A percentile compares a stretch with the other conserved stretches of the same genome.
Evolutionary conservation across 1,140 invertebrate genomes (phyloP).

Genomic region (Drosophila erecta): DNA sequence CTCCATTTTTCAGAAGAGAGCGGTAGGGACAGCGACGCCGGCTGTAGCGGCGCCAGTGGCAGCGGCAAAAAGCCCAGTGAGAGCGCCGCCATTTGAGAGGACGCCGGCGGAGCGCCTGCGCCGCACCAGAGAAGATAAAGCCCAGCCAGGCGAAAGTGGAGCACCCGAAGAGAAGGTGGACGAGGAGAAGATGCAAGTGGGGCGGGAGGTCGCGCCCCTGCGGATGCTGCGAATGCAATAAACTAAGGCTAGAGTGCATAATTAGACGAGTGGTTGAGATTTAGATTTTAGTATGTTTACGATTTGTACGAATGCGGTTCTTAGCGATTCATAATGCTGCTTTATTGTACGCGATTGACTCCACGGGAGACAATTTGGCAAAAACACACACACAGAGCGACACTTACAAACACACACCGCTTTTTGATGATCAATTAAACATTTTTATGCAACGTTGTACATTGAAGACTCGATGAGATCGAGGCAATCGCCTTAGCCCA

Average conservation of each 20-base stretch:
- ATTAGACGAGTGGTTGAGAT: conserved; percentile 47
- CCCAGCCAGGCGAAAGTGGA: conserved; percentile 51
- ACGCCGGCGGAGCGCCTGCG: conserved; percentile 53
- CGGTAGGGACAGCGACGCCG: conserved; percentile 48
- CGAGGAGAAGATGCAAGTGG: neutral
- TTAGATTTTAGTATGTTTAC: conserved; percentile 43
- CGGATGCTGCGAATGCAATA: conserved; percentile 57
- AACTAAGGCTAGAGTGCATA: conserved; percentile 57
- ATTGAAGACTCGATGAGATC: conserved; percentile 42
- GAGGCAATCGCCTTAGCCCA: conserved; percentile 19
- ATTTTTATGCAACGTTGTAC: conserved; percentile 69
- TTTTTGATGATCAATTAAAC: conserved; percentile 73
- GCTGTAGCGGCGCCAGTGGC: conserved; percentile 30
- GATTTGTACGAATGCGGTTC: conserved; percentile 55
- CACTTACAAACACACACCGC: conserved; percentile 35
- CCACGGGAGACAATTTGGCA: conserved; percentile 67
- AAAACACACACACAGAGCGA: conserved; percentile 40
- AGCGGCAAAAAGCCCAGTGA: conserved; percentile 46
- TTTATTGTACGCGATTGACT: conserved; percentile 74
- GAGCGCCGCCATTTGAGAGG: conserved; percentile 55
- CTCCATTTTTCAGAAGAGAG: conserved; percentile 60
- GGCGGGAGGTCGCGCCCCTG: conserved; percentile 7
- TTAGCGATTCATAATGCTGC: conserved; percentile 63
- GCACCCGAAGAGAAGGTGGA: conserved; percentile 31
- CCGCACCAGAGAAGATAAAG: conserved; percentile 13